A percentile compares a stretch with the other conserved stretches of the same genome.
Evolutionary conservation across 1,140 invertebrate species (phyloP).

Genomic region (Ganaspis sp.): DNA sequence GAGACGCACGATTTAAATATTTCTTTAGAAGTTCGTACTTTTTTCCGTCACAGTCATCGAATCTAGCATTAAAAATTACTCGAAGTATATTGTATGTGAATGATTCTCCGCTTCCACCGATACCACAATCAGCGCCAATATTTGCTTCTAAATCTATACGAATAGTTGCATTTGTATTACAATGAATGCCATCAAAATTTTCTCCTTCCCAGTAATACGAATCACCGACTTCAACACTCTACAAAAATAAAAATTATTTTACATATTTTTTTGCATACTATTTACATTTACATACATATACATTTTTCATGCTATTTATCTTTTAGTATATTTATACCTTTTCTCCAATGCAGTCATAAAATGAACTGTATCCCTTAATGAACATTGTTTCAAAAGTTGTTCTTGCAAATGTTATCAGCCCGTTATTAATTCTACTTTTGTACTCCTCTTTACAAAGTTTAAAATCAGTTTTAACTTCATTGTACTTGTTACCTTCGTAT

Average conservation of each 20-base stretch:
- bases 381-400: not conserved
- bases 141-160: not conserved
- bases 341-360: not conserved
- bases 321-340: not conserved
- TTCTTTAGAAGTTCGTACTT: not conserved
- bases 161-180: not conserved
- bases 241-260: not conserved
- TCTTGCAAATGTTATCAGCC: no score
- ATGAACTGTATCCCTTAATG: not conserved
- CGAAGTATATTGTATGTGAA: not conserved
- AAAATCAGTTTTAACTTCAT: not conserved
- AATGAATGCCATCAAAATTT: not conserved
- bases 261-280: not conserved
- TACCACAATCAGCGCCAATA: not conserved
- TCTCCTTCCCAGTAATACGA: not conserved
- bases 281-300: not conserved
- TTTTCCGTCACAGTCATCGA: not conserved
- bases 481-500: not conserved
- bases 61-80: not conserved
- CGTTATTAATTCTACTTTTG: no score
- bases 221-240: not conserved
- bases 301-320: no score
- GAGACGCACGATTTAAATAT: no score
- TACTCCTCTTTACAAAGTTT: not conserved
- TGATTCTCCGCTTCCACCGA: not conserved